Conservation (phyloP, 2,113 vertebrate species). For the Mastomys natalensis region DNA sequence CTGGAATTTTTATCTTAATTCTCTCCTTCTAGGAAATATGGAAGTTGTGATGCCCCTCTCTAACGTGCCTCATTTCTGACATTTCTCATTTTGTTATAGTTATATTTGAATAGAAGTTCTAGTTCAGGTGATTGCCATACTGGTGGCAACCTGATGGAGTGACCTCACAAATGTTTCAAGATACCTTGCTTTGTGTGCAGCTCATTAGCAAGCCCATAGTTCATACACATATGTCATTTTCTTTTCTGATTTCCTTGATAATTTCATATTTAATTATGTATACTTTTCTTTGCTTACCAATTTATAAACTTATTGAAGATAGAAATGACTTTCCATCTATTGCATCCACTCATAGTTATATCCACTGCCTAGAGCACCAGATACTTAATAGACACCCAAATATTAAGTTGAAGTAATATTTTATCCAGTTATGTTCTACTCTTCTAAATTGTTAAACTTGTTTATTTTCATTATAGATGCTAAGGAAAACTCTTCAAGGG, state of each 20-base stretch:
- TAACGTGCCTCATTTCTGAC: not conserved
- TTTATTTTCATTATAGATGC: conserved; percentile 76
- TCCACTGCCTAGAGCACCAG: not conserved
- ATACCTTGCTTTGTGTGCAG: not conserved
- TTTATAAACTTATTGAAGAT: not conserved
- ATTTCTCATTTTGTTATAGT: not conserved
- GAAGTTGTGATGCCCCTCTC: not conserved
- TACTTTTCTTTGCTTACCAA: conserved; percentile 22
- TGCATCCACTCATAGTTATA: conserved; percentile 2
- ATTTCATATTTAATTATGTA: conserved; percentile 30
- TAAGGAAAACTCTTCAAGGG: conserved; percentile 67
- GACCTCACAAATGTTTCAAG: not conserved
- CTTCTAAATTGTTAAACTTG: conserved; percentile 50
- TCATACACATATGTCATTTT: not conserved
- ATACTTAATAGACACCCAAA: not conserved
- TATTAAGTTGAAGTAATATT: conserved; percentile 18
- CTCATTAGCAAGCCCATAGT: not conserved
- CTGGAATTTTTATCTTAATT: not conserved
- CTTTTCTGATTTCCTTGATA: not conserved
- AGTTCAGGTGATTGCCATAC: not conserved
- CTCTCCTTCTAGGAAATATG: not conserved
- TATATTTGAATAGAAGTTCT: not conserved
- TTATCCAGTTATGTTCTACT: conserved; percentile 17
- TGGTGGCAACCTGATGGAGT: not conserved
- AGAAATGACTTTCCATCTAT: not conserved